These are phyloP conservation scores for Hestina assimilis DNA, from an alignment of 1,140 invertebrate species.

Conservation along the genomic window DNA sequence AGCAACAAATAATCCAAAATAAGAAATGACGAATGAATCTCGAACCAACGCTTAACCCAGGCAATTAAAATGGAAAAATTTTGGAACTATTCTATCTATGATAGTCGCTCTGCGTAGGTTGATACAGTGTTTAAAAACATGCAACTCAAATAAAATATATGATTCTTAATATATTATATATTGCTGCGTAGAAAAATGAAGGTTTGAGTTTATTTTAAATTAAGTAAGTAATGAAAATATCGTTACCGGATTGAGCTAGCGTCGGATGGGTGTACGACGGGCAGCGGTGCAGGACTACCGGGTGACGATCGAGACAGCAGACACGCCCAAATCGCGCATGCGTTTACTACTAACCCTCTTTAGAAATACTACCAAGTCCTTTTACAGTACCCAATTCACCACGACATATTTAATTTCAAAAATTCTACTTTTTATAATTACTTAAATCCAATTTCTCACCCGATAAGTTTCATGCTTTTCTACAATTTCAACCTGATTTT, in stretches of 20 bases:
- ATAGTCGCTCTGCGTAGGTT: constrained; percentile 41
- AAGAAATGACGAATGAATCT: not conserved
- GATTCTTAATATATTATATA: not conserved
- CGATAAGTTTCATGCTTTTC: not conserved
- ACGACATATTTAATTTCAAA: too few relatives aligned
- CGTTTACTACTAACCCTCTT: constrained; percentile 38
- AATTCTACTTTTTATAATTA: not conserved
- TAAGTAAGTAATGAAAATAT: constrained; percentile 17
- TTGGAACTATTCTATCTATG: constrained; percentile 9
- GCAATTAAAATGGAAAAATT: constrained; percentile 23
- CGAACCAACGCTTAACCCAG: not conserved
- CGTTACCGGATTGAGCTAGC: constrained; percentile 44
- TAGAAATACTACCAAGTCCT: constrained; percentile 1
- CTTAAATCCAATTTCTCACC: not conserved
- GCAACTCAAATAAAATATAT: not conserved
- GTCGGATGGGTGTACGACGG: constrained; percentile 28
- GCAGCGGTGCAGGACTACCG: constrained; percentile 50
- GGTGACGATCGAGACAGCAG: constrained; percentile 43
- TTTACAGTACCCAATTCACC: not conserved
- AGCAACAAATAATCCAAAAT: not conserved
- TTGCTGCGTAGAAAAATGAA: not conserved
- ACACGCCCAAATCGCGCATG: constrained; percentile 72
- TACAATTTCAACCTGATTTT: not conserved
- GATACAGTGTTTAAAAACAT: constrained; percentile 1
- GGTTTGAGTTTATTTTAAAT: not conserved